Conservation (phyloP, 2,113 vertebrate genomes). For the Tonatia bakeri region DNA sequence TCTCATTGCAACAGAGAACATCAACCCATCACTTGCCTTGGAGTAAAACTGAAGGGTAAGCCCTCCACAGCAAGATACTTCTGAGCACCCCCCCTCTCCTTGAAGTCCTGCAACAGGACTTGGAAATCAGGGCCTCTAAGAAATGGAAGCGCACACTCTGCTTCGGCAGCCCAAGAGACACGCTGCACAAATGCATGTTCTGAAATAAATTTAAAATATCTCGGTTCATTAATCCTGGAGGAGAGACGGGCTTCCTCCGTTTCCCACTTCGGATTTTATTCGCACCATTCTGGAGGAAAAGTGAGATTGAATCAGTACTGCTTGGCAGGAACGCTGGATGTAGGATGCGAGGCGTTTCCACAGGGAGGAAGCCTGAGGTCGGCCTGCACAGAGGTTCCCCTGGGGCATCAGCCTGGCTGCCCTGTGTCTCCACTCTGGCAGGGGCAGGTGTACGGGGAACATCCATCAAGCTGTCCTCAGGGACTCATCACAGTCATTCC, state of each 20-base stretch:
- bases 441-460: accelerated
- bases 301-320: background rate
- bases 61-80: background rate
- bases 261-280: background rate
- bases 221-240: background rate
- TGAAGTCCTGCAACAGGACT: background rate
- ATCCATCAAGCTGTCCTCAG: background rate
- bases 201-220: background rate
- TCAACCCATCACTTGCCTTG: background rate
- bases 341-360: background rate
- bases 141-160: background rate
- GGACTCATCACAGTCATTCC: background rate
- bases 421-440: background rate
- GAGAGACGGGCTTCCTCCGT: background rate
- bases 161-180: background rate
- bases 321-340: background rate
- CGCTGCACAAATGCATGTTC: background rate
- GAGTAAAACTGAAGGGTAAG: background rate
- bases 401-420: background rate
- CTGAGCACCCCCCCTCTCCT: background rate
- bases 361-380: background rate
- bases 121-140: background rate
- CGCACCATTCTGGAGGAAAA: background rate
- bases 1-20: background rate
- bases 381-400: background rate